Evolutionary conservation across 2,888 invertebrate genomes (phyloP).

Genomic region (Eristalis pertinax): DNA sequence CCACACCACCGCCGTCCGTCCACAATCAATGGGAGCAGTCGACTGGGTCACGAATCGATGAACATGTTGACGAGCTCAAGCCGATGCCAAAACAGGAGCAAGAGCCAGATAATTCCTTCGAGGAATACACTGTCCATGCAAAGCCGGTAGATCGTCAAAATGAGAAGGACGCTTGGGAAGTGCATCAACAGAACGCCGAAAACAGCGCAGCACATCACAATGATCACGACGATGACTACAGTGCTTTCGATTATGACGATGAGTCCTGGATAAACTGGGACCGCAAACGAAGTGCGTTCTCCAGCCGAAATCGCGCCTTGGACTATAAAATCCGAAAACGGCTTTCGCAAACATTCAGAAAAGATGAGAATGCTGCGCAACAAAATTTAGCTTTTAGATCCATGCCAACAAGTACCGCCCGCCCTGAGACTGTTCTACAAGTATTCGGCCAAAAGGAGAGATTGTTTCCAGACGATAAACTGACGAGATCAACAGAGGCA

Average conservation of each 20-base stretch:
- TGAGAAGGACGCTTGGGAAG: constrained; percentile 32
- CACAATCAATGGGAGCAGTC: constrained; percentile 67
- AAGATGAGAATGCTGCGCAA: not conserved
- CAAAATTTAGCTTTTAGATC: constrained; percentile 9
- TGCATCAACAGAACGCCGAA: constrained; percentile 21
- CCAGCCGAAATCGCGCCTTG: not conserved
- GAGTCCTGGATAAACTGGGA: constrained; percentile 81
- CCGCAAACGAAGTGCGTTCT: constrained; percentile 80
- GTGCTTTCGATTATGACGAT: constrained; percentile 78
- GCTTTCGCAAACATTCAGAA: not conserved
- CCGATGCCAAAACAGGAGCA: constrained; percentile 82
- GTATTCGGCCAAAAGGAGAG: constrained; percentile 84
- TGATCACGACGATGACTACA: constrained; percentile 73
- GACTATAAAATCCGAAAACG: constrained; percentile 68
- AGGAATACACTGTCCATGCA: constrained; percentile 23
- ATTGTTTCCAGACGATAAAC: not conserved
- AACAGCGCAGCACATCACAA: constrained; percentile 39
- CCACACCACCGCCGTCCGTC: constrained; percentile 2
- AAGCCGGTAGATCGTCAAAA: constrained; percentile 5
- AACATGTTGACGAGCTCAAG: constrained; percentile 86
- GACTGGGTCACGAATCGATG: constrained; percentile 82
- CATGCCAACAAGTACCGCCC: constrained; percentile 80
- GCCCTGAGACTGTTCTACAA: constrained; percentile 73
- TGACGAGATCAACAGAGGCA: not conserved
- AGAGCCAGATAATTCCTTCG: constrained; percentile 18